These are phyloP conservation scores for Cheilosia soror DNA, from an alignment of 2,888 invertebrate genomes.

Conservation along the genomic window DNA sequence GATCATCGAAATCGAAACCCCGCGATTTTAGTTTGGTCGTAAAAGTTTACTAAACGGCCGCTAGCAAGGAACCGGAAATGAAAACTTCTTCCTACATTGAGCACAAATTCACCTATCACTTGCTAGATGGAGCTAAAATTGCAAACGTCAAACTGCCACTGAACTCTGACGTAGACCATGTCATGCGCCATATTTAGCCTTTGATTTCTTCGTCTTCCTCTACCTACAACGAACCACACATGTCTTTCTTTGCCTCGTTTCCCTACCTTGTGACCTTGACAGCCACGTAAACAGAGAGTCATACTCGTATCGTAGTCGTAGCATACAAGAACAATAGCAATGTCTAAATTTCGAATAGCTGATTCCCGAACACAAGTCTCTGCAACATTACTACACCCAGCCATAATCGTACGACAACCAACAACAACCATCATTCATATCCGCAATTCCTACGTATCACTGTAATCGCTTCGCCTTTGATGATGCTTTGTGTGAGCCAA, in stretches of 20 bases:
- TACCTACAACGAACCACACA: constrained; percentile 28
- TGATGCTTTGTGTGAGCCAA: constrained; percentile 12
- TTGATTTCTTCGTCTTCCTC: constrained; percentile 4
- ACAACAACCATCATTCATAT: constrained; percentile 50
- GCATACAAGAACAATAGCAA: background rate
- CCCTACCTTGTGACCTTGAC: constrained; percentile 59
- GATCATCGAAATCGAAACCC: no score
- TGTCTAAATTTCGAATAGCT: background rate
- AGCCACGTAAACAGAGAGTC: constrained; percentile 61
- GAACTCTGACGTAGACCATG: constrained; percentile 20
- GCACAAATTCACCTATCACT: constrained; percentile 25
- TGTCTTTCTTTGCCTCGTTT: constrained; percentile 39
- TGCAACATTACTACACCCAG: background rate
- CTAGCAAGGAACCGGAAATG: background rate
- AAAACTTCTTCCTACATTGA: background rate
- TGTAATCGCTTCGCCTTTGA: no score
- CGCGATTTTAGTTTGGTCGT: no score
- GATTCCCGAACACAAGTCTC: constrained; percentile 5
- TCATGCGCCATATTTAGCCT: constrained; percentile 34
- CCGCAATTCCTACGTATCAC: constrained; percentile 37
- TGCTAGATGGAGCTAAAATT: constrained; percentile 46
- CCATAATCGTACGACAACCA: constrained; percentile 17
- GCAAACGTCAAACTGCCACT: background rate
- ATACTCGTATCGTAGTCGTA: background rate
- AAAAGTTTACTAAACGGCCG: no score